Evolutionary conservation across 2,888 invertebrate genomes (phyloP).

Genomic region (Gastracanthus pulcherrimus): DNA sequence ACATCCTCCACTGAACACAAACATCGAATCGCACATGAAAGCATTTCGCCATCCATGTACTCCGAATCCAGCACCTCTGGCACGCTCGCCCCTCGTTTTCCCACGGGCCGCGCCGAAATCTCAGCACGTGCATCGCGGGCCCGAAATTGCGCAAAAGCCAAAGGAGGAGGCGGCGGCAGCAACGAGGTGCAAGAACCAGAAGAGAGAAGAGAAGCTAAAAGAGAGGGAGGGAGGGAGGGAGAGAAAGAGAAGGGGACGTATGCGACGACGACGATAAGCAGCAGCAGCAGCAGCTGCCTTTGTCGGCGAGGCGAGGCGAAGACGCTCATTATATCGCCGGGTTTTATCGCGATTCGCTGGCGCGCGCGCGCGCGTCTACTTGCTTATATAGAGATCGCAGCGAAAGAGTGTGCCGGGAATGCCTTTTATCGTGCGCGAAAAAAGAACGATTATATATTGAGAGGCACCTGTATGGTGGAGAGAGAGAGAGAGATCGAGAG

Average conservation of each 20-base stretch:
- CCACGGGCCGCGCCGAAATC: conserved; percentile 55
- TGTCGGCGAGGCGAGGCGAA: conserved; percentile 50
- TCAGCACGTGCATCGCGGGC: conserved; percentile 32
- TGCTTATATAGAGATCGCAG: conserved; percentile 39
- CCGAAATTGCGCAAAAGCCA: conserved; percentile 52
- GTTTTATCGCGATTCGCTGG: conserved; percentile 46
- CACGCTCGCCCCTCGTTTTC: conserved; percentile 43
- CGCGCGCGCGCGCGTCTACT: not conserved
- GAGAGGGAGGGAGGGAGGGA: conserved; percentile 18
- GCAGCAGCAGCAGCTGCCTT: no score
- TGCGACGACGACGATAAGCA: conserved; percentile 42
- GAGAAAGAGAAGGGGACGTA: conserved; percentile 4
- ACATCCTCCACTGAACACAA: no score
- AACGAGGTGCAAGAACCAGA: conserved; percentile 19
- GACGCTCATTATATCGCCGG: conserved; percentile 52
- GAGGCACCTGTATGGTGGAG: conserved; percentile 1
- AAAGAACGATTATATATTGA: conserved; percentile 24
- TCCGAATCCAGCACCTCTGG: not conserved
- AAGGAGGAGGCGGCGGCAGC: not conserved
- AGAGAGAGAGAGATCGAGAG: no score
- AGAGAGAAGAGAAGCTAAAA: not conserved
- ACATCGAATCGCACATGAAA: conserved; percentile 13
- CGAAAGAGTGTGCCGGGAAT: conserved; percentile 42
- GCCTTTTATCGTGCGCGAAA: conserved; percentile 30
- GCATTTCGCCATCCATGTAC: not conserved